Evolutionary conservation across 1,140 invertebrate genomes (phyloP).

Genomic region (Patella vulgata): DNA sequence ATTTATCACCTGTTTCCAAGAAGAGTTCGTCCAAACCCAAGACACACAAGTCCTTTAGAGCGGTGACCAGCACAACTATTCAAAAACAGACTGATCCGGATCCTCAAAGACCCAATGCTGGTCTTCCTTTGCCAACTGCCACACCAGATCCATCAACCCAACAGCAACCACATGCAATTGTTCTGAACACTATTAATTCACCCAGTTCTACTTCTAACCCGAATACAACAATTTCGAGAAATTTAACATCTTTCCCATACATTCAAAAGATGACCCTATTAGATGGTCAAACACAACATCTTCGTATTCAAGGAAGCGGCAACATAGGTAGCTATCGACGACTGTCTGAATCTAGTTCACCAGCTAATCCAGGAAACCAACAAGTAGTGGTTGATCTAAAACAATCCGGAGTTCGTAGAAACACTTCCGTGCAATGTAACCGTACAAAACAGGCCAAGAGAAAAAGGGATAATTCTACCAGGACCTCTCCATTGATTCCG

Average conservation of each 20-base stretch:
- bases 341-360: too few relatives aligned
- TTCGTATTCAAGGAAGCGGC: constrained; percentile 5
- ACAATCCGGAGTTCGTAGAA: not conserved
- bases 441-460: too few relatives aligned
- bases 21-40: too few relatives aligned
- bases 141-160: not conserved
- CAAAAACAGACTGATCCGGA: not conserved
- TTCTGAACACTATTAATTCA: not conserved
- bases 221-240: constrained; percentile 4
- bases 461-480: too few relatives aligned
- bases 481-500: too few relatives aligned
- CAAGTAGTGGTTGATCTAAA: constrained; percentile 13
- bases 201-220: not conserved
- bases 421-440: too few relatives aligned
- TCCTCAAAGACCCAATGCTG: not conserved
- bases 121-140: not conserved
- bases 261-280: constrained; percentile 17
- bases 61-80: too few relatives aligned
- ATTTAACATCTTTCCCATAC: constrained; percentile 20
- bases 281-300: constrained; percentile 24
- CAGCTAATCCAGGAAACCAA: not conserved
- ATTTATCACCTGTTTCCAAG: too few relatives aligned
- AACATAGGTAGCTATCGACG: too few relatives aligned
- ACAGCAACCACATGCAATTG: not conserved
- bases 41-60: too few relatives aligned